A percentile compares a stretch with the other conserved stretches of the same genome.
These are phyloP conservation scores for Reinhardtius hippoglossoides DNA, from an alignment of 2,113 vertebrate genomes.

Conservation along the genomic window DNA sequence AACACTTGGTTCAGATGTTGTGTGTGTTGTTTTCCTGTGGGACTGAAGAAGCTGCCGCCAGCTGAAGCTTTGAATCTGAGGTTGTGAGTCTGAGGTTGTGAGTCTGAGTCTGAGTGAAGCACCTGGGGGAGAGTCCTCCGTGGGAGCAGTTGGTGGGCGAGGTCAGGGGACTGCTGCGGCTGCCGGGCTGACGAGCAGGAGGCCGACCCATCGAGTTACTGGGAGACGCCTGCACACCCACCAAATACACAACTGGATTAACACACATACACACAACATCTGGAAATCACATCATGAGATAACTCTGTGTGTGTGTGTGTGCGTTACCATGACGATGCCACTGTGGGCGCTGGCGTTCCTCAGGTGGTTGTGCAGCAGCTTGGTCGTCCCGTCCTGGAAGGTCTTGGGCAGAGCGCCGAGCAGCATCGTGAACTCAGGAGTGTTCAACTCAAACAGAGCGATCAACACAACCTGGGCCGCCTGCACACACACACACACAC, in stretches of 20 bases:
- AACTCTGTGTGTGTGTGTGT: background rate
- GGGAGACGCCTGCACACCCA: slow-evolving; percentile 83
- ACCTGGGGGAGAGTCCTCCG: slow-evolving; percentile 74
- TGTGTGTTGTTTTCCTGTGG: no score
- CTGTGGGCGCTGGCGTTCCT: slow-evolving; percentile 87
- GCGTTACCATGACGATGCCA: slow-evolving; percentile 84
- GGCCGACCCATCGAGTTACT: slow-evolving; percentile 87
- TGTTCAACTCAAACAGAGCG: slow-evolving; percentile 94
- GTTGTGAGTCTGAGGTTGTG: no score
- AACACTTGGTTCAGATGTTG: no score
- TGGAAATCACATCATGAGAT: background rate
- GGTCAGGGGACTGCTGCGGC: slow-evolving; percentile 91
- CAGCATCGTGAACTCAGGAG: slow-evolving; percentile 96
- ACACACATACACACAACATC: background rate
- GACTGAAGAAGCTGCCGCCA: no score
- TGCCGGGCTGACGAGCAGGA: slow-evolving; percentile 86
- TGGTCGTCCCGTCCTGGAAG: slow-evolving; percentile 96
- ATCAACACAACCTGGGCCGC: slow-evolving; percentile 94
- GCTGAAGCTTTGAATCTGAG: no score
- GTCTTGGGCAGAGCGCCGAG: slow-evolving; percentile 96
- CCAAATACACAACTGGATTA: background rate
- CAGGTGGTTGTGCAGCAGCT: slow-evolving; percentile 94
- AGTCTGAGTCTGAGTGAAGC: background rate
- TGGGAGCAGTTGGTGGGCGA: slow-evolving; percentile 92
- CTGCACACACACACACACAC: slow-evolving; percentile 70